Evolutionary conservation across 1,140 invertebrate species (phyloP), one percentile per base, ranked within the genome.

Genomic region (Lutraria rhynchaena): DNA sequence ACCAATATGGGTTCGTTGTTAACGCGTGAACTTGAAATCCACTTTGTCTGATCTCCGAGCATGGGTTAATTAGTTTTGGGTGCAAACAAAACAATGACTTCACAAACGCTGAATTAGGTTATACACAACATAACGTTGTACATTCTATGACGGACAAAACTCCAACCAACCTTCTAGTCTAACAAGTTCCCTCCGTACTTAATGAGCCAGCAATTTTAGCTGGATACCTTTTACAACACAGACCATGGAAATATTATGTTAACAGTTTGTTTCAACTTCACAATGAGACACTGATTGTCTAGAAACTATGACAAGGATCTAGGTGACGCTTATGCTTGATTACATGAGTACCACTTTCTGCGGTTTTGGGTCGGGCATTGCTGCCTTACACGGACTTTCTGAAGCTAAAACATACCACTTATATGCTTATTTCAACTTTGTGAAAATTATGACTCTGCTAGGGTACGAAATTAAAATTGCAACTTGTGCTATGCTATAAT

Each of bases 261-360:
- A 53, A 69, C 31, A 92, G 90, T 57, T 74, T 91, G 4, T 90
- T 91, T 51, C 89, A 90, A 65, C 84, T 91, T 46, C 91, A 92
- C 85, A 92, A 92, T 77, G 91, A 92, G 80, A 87, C 90, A 0
- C 65, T 91, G n/a, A 92, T 92, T 61, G 88, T 92, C 24, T 92
- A 91, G 91, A 29, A 82, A 87, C 65, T 65, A 86, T 7, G 75
- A 41, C 35, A 82, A 69, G 3, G 83, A 88, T 55, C 73, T 81
- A 3, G 81, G 82, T 87, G 11, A 83, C 87, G 33, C 90, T 89
- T 65, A 73, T 90, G 61, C 60, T 89, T 11, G 91, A 92, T 71
- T 92, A 90, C 69, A 86, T 86, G 49, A 90, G 91, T 29, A 86
- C 90, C 24, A 85, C 86, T 19, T 61, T 90, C 11, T 86, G 88